Conservation (phyloP, 2,113 vertebrate genomes). For the Hipposideros armiger region DNA sequence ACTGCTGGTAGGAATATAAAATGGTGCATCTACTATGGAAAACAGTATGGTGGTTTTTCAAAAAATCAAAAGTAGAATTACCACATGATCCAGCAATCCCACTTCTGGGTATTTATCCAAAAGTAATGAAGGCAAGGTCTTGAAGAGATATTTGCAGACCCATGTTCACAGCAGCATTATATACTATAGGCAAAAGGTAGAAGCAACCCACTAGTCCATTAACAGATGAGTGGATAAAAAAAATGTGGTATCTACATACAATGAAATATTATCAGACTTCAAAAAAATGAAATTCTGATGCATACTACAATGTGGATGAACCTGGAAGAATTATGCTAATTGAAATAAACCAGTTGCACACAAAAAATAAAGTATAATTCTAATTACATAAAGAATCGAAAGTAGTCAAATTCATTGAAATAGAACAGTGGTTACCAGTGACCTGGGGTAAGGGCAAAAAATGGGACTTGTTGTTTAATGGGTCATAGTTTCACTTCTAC, state of each 20-base stretch:
- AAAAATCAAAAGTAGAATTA: background rate
- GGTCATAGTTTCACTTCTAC: background rate
- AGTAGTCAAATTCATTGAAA: background rate
- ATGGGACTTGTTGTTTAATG: background rate
- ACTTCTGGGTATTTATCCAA: background rate
- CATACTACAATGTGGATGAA: background rate
- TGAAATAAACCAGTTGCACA: background rate
- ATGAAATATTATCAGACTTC: background rate
- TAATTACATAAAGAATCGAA: background rate
- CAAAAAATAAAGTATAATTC: background rate
- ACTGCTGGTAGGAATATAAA: background rate
- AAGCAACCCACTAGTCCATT: background rate
- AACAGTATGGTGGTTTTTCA: background rate
- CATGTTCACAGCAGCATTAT: background rate
- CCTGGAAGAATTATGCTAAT: background rate
- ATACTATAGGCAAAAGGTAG: background rate
- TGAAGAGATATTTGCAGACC: background rate
- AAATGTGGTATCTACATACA: background rate
- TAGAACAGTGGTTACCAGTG: background rate
- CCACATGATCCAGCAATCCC: background rate
- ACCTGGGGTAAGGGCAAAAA: background rate
- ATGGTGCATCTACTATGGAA: background rate
- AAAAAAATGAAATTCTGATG: background rate
- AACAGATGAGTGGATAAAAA: background rate
- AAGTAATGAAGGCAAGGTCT: background rate